Base-by-base conservation (phyloP, 2,113 vertebrate species). In the Neogale vison region DNA sequence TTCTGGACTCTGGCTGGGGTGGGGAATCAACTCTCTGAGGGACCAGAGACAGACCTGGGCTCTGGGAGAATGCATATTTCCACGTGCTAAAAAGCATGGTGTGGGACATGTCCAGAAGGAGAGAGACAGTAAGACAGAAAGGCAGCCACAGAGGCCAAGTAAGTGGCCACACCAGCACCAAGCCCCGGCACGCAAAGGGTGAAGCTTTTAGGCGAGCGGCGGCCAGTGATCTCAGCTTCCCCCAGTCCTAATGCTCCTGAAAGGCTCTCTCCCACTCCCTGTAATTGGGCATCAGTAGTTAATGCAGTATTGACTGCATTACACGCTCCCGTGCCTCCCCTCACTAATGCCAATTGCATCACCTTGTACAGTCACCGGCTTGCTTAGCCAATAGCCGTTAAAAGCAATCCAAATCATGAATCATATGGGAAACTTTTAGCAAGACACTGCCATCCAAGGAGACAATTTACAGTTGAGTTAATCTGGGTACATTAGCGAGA, bases 261-360 rank as follows among this genome's bases (percentile, higher is more conserved):
- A 99, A 99, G 99, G 99, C 99, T 99, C 99, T 99, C 99, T 99
- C 99, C 99, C 99, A 99, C 99, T 99, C 99, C 99, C 99, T 99
- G 99, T 99, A 99, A 99, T 99, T 99, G 99, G 99, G 99, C 99
- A 99, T 99, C 99, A 99, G 99, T 99, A 99, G 99, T 99, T 99
- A 99, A 99, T 99, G 99, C 99, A 99, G 99, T 99, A 99, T 99
- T 99, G 99, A 99, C 99, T 99, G 99, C 99, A 99, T 99, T 99
- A 99, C 99, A 99, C 99, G 99, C 99, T 99, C 99, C 99, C 99
- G 99, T 99, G 99, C 99, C 99, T 99, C 99, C 99, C 99, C 99
- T 99, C 99, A 98, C 99, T 99, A 99, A 99, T 99, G 99, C 99
- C 99, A 99, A 99, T 99, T 99, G 99, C 99, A 99, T 99, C 99